These are phyloP conservation scores for Actinernus sp. DNA, from an alignment of 92 coral and sea anemone genomes.

Conservation along the genomic window DNA sequence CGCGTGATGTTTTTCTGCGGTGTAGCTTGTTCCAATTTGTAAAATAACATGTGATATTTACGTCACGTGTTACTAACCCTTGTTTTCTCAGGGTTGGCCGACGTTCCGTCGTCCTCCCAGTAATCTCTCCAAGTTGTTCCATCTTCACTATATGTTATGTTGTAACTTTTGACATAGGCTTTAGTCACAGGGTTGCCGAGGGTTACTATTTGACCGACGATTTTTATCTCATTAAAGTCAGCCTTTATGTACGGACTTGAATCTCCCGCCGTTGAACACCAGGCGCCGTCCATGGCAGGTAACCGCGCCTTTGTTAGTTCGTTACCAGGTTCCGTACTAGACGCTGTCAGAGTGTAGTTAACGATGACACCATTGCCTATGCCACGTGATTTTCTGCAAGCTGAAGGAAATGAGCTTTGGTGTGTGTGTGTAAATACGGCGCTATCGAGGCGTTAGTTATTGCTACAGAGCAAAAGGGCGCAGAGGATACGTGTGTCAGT, in stretches of 20 bases:
- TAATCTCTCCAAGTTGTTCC: slow-evolving; percentile 29
- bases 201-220: slow-evolving; percentile 34
- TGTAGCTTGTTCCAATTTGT: no score
- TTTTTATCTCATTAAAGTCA: slow-evolving; percentile 30
- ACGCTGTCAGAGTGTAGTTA: slow-evolving; percentile 48
- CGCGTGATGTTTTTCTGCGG: no score
- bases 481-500: no score
- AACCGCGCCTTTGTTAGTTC: slow-evolving; percentile 53
- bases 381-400: slow-evolving; percentile 13
- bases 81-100: not conserved
- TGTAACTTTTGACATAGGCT: slow-evolving; percentile 45
- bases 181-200: slow-evolving; percentile 66
- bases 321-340: slow-evolving; percentile 33
- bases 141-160: slow-evolving; percentile 27
- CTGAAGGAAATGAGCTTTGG: slow-evolving; percentile 20
- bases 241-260: slow-evolving; percentile 48
- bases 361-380: slow-evolving; percentile 31
- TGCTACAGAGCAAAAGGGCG: no score
- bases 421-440: no score
- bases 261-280: slow-evolving; percentile 54
- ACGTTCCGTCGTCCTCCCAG: not conserved
- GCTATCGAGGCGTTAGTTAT: no score
- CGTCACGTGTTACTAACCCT: slow-evolving; percentile 1
- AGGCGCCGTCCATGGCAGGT: slow-evolving; percentile 46
- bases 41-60: no score